Conservation (phyloP, 64 coral and sea anemone species). For the Montipora efflorescens region DNA sequence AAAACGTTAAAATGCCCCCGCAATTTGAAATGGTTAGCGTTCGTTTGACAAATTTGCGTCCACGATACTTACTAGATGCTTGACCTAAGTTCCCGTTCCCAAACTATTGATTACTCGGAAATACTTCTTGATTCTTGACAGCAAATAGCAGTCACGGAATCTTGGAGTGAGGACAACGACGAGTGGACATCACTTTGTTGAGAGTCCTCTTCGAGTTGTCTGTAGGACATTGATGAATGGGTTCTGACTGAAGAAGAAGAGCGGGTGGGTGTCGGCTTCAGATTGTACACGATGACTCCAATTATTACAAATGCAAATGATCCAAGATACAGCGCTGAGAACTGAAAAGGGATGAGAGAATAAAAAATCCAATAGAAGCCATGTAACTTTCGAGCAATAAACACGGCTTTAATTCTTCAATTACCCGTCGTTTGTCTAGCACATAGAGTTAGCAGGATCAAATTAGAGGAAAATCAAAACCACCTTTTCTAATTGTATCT, state of each 20-base stretch:
- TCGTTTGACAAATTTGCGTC: too few relatives aligned
- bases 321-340: conserved; percentile 86
- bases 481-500: too few relatives aligned
- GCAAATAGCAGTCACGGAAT: background rate
- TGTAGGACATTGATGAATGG: conserved; percentile 12
- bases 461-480: too few relatives aligned
- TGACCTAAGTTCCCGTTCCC: too few relatives aligned
- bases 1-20: too few relatives aligned
- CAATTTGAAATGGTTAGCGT: too few relatives aligned
- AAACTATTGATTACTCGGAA: background rate
- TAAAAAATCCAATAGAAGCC: background rate
- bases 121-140: conserved; percentile 15
- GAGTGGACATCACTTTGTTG: conserved; percentile 12
- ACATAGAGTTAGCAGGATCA: too few relatives aligned
- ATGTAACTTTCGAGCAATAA: too few relatives aligned
- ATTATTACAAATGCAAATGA: conserved; percentile 76
- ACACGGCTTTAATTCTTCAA: too few relatives aligned
- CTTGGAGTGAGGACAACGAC: background rate
- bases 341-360: conserved; percentile 64
- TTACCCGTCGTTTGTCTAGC: too few relatives aligned
- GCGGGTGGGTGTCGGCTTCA: conserved; percentile 56
- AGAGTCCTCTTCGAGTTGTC: conserved; percentile 30
- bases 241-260: background rate
- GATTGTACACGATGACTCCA: conserved; percentile 81
- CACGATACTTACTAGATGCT: too few relatives aligned